Percentiles rank a stretch among this genome's conserved stretches.
Evolutionary conservation across 2,797 vertebrate species (phyloP).

Genomic region (Ciconia nigra): DNA sequence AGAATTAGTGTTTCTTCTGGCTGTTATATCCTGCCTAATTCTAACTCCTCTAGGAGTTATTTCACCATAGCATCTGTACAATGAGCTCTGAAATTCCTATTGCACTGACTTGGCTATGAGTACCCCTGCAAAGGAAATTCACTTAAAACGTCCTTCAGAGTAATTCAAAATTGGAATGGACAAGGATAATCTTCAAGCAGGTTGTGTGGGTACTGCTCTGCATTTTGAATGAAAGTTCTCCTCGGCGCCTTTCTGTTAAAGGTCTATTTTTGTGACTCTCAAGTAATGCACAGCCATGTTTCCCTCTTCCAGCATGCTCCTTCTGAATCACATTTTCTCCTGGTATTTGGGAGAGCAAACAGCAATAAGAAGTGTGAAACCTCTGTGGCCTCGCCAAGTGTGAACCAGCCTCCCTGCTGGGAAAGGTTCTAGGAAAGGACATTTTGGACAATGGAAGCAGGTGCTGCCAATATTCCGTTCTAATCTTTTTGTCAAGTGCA

Average conservation of each 20-base stretch:
- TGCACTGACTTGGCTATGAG: not conserved
- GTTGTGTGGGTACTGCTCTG: not conserved
- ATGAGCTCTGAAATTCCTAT: not conserved
- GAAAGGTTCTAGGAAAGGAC: slow-evolving; percentile 29
- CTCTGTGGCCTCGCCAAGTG: not conserved
- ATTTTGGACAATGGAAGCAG: not conserved
- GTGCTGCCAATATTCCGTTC: not conserved
- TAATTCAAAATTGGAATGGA: not conserved
- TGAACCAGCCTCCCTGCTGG: slow-evolving; percentile 15
- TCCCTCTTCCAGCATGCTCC: not conserved
- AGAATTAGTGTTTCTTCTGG: slow-evolving; percentile 25
- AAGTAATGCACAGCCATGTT: not conserved
- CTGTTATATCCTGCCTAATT: not conserved
- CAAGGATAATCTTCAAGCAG: not conserved
- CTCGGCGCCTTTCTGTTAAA: not conserved
- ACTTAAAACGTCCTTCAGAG: not conserved
- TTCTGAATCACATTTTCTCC: not conserved
- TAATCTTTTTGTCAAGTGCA: not conserved
- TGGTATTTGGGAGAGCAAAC: not conserved
- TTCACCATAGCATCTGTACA: not conserved
- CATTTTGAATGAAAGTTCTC: not conserved
- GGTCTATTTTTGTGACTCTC: not conserved
- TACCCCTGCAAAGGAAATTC: not conserved
- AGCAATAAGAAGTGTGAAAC: not conserved
- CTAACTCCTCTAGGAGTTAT: slow-evolving; percentile 12